Evolutionary conservation across 2,113 vertebrate species (phyloP), one percentile per base, ranked within the genome.

Genomic region (Cryptomyrus ogoouensis): DNA sequence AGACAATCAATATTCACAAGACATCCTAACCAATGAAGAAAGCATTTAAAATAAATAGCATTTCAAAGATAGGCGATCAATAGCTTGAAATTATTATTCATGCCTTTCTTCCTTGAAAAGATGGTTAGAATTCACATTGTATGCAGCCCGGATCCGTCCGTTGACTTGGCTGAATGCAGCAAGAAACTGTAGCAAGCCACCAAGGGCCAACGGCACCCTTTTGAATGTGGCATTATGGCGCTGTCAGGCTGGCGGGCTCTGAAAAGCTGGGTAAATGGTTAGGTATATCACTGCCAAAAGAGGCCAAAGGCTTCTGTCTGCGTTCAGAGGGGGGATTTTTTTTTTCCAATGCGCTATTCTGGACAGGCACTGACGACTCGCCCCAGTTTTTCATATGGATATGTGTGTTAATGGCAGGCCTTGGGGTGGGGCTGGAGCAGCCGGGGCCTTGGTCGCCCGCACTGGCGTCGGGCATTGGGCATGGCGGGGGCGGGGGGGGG

Each of bases 331-430:
- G 97, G 97, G 94, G 95, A 95, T 27, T 96, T 96, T 95, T 96
- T 93, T 93, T 93, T 94, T 4, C 50, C 39, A 92, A 93, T 94
- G 95, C 94, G 94, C 97, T 96, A 97, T 98, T 97, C 97, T 96
- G 97, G 98, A 99, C 98, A 99, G 98, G 98, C 99, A 98, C 99
- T 98, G 95, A 96, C 27, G 96, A 97, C 98, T 98, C 98, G 97
- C 97, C 96, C 96, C 97, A 96, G 99, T 98, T 99, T 99, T 99
- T 99, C 98, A 99, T 99, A 99, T 99, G 98, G 98, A 99, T 99
- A 99, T 99, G 97, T 99, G 99, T 99, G 98, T 98, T 99, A 99
- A 99, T 99, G 97, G 97, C 97, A 97, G 97, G 97, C 87, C 98
- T 97, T 99, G 98, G 98, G 99, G 97, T 98, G 98, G 97, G 97